A percentile compares a stretch with the other conserved stretches of the same genome.
Evolutionary conservation across 2,888 invertebrate species (phyloP).

Genomic region (Dicyrtomina minuta): DNA sequence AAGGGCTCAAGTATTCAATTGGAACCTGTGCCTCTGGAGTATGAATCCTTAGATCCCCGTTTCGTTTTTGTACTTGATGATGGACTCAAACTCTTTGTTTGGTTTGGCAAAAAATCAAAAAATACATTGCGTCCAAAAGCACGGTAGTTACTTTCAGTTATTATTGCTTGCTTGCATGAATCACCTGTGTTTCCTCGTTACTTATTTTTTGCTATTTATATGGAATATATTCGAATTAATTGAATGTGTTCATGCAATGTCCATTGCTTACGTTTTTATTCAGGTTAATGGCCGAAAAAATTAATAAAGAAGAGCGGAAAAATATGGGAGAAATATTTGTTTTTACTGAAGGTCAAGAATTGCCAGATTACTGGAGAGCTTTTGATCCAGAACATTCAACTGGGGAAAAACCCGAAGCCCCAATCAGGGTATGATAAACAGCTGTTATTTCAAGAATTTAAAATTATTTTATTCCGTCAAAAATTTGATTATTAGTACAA

Average conservation of each 20-base stretch:
- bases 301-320: constrained; percentile 97
- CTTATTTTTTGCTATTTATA: too few relatives aligned
- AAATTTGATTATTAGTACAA: constrained; percentile 8
- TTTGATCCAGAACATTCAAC: constrained; percentile 61
- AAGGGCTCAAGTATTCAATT: constrained; percentile 81
- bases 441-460: neutral
- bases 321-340: constrained; percentile 87
- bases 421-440: constrained; percentile 57
- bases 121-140: constrained; percentile 86
- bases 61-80: constrained; percentile 90
- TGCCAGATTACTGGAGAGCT: constrained; percentile 78
- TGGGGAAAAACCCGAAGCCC: constrained; percentile 60
- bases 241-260: too few relatives aligned
- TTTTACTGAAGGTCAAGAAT: constrained; percentile 79
- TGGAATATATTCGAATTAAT: too few relatives aligned
- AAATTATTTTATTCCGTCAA: constrained; percentile 19
- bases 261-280: neutral
- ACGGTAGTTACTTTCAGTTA: constrained; percentile 54
- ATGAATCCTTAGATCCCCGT: constrained; percentile 79
- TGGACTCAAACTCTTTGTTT: constrained; percentile 81
- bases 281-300: constrained; percentile 91
- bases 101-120: constrained; percentile 85
- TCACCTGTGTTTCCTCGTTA: too few relatives aligned
- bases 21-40: constrained; percentile 76
- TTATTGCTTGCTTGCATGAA: too few relatives aligned